Evolutionary conservation across 2,797 vertebrate genomes (phyloP), one percentile per base, ranked within the genome.

Genomic region (Chiroxiphia lanceolata): DNA sequence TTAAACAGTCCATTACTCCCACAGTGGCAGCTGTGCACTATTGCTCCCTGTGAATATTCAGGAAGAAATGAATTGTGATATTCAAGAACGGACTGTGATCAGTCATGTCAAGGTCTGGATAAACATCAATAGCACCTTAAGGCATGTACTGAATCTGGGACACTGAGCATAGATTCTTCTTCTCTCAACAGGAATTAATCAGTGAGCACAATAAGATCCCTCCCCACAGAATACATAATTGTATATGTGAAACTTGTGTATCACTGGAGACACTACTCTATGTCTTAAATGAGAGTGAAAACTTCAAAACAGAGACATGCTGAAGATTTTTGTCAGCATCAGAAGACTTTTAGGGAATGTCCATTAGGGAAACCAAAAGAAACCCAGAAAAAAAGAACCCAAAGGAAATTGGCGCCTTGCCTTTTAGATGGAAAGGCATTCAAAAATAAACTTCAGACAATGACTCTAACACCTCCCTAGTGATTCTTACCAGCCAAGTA

Each of bases 401-500:
- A 69, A 90, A 91, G 83, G 51, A 96, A 93, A 90, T 0, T 87
- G 87, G 83, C 8, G 1, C 56, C 80, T 93, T 93, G 74, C 48
- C 47, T 80, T 85, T 84, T 36, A 77, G 71, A 95, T 92, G 90
- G 83, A 93, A 89, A 89, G 38, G 20, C 48, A 47, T 87, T 93
- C 27, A 94, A 59, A 93, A 93, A 89, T 57, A 68, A 93, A 74
- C 71, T 93, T 84, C 75, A 95, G 89, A 96, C 91, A 96, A 93
- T 93, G 78, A 42, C 29, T 80, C 53, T 80, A 90, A 91, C 74
- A 94, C 75, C 53, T 95, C 91, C 95, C 90, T 51, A 67, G 45
- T 87, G 83, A 89, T 74, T 95, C 94, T 90, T 93, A 83, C 90
- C 81, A 95, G 81, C 90, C 93, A 95, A 94, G 38, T 77, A 84